These are phyloP conservation scores for Ceriagrion tenellum DNA, from an alignment of 2,888 invertebrate species.

Conservation along the genomic window DNA sequence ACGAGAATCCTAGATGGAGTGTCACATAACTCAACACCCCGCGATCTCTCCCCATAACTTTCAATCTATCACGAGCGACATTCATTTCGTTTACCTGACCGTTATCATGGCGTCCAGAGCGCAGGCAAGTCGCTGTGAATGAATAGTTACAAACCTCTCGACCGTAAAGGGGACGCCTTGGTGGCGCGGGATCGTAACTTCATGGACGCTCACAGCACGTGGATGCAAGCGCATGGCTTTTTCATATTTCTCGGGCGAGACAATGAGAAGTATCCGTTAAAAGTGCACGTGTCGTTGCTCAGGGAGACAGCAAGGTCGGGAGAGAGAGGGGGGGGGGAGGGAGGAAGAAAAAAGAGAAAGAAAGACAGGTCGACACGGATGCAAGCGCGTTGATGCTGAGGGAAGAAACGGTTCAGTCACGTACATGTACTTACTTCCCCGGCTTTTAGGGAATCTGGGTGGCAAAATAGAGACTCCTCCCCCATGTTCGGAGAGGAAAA, in stretches of 20 bases:
- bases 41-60: not conserved
- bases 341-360: too few relatives aligned
- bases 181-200: not conserved
- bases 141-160: not conserved
- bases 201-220: not conserved
- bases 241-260: not conserved
- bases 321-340: not conserved
- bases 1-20: too few relatives aligned
- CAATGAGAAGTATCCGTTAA: not conserved
- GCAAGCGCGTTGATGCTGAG: too few relatives aligned
- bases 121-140: not conserved
- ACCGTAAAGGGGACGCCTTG: not conserved
- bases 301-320: not conserved
- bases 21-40: not conserved
- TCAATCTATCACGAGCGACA: not conserved
- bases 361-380: too few relatives aligned
- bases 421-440: not conserved
- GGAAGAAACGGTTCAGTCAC: not conserved
- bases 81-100: not conserved
- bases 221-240: not conserved
- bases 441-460: not conserved
- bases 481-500: too few relatives aligned
- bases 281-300: not conserved
- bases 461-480: not conserved
- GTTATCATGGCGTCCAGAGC: not conserved